Base-by-base conservation (phyloP, 2,113 vertebrate genomes). In the Micronycteris hirsuta region DNA sequence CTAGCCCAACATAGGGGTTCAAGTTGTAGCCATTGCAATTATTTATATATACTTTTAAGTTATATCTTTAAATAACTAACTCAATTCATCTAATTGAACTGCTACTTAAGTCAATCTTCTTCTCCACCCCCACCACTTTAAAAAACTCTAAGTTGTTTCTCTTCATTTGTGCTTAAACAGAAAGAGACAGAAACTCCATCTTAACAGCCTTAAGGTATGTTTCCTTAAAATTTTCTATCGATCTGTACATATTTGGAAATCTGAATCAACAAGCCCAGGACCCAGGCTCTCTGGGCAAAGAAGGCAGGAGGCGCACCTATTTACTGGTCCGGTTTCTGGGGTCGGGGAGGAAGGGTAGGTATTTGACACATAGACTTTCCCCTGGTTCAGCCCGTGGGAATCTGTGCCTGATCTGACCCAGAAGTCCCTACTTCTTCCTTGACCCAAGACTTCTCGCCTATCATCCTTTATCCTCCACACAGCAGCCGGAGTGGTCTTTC, bases 11-110 rank as follows among this genome's bases (percentile, higher is more conserved):
- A 5, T 38, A 70, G 43, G 20, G 63, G 19, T 5, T 58, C 58
- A 65, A 28, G 3, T 38, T 78, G 20, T 33, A 74, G n/a, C 76
- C 70, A 20, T 56, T 73, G 16, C 4, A 45, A 80, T 56, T 56
- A 20, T 80, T 38, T 70, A 11, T 56, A 74, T 31, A 15, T 17
- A 68, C 1, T 36, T 90, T 76, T 80, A 73, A 94, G 15, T 26
- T 85, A 31, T 20, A 20, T 70, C 58, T 92, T 80, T 63, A 94
- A 95, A 95, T 93, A 95, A 91, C 52, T 36, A 93, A 41, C 5
- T 19, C 88, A 56, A 17, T 38, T 65, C 12, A 81, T 71, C 49
- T 49, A 41, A 82, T 16, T 89, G 81, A 96, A 77, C 88, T 70
- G 41, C 45, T 33, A 24, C 38, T 91, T 56, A 61, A 83, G 28